Evolutionary conservation across 2,113 vertebrate species (phyloP).

Genomic region (Grus americana): DNA sequence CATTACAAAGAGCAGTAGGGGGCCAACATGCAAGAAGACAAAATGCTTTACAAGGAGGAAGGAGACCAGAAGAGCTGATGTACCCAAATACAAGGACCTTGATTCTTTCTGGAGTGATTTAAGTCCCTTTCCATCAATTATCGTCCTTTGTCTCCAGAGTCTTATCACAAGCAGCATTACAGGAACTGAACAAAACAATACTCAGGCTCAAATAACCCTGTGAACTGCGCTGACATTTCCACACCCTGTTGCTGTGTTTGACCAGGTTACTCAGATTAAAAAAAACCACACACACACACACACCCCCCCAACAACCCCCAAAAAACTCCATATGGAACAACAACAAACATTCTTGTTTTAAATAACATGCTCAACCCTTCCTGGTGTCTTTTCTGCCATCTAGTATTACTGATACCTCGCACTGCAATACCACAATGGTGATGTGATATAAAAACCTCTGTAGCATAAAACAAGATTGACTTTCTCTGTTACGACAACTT

Average conservation of each 20-base stretch:
- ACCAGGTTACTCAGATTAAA: slow-evolving; percentile 65
- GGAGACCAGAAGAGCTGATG: slow-evolving; percentile 74
- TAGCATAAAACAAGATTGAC: neutral
- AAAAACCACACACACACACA: neutral
- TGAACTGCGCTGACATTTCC: slow-evolving; percentile 87
- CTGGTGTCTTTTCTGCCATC: neutral
- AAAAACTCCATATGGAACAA: neutral
- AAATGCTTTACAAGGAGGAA: slow-evolving; percentile 76
- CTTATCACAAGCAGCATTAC: slow-evolving; percentile 91
- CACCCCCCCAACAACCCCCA: neutral
- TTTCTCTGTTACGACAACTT: neutral
- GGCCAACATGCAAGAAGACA: slow-evolving; percentile 69
- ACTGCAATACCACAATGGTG: neutral
- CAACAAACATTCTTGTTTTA: neutral
- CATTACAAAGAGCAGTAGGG: slow-evolving; percentile 77
- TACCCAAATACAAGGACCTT: slow-evolving; percentile 77
- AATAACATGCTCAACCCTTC: neutral
- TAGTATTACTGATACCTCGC: neutral
- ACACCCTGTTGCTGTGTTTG: slow-evolving; percentile 83
- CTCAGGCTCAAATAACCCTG: slow-evolving; percentile 80
- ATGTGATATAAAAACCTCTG: neutral
- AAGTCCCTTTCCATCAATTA: slow-evolving; percentile 86
- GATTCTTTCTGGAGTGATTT: slow-evolving; percentile 81
- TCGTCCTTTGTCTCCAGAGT: slow-evolving; percentile 86
- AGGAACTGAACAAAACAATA: slow-evolving; percentile 93